phyloP scores from a whole-genome alignment of 2,888 invertebrate genomes.

The Plagodis pulveraria region DNA sequence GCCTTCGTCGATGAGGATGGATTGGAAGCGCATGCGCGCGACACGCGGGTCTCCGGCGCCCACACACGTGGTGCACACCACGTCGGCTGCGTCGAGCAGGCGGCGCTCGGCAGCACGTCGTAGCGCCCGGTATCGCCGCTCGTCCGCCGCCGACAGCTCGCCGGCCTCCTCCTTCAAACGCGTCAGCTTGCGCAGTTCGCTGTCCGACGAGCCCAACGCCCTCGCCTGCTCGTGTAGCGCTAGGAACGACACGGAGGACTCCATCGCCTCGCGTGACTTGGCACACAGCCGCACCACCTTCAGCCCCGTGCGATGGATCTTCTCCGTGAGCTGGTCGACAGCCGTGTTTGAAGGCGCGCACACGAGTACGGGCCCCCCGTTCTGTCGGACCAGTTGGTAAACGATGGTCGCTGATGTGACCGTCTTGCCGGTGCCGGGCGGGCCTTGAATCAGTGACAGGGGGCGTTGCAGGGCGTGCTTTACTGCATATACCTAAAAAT shows the following conservation, averaged over 20 bases:
- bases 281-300: slow-evolving; percentile 98
- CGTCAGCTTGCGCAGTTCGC: slow-evolving; percentile 96
- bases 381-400: slow-evolving; percentile 98
- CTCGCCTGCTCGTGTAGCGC: slow-evolving; percentile 99
- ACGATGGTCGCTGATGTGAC: slow-evolving; percentile 99
- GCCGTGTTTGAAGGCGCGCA: slow-evolving; percentile 99
- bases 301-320: slow-evolving; percentile 98
- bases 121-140: slow-evolving; percentile 95
- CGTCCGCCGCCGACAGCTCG: slow-evolving; percentile 97
- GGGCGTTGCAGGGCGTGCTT: slow-evolving; percentile 99
- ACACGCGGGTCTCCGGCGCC: slow-evolving; percentile 98
- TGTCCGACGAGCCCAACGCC: slow-evolving; percentile 95
- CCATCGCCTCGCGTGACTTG: slow-evolving; percentile 98
- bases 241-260: slow-evolving; percentile 98
- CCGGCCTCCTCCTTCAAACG: slow-evolving; percentile 99
- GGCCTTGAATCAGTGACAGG: slow-evolving; percentile 98
- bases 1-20: slow-evolving; percentile 98
- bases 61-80: slow-evolving; percentile 99
- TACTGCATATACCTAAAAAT: slow-evolving; percentile 95
- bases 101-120: slow-evolving; percentile 96
- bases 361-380: slow-evolving; percentile 97
- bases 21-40: slow-evolving; percentile 96
- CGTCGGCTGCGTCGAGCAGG: slow-evolving; percentile 97
- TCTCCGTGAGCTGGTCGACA: slow-evolving; percentile 99
- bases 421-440: slow-evolving; percentile 99